phyloP scores from a whole-genome alignment of 2,888 invertebrate genomes.

The Drosophila rubida region DNA sequence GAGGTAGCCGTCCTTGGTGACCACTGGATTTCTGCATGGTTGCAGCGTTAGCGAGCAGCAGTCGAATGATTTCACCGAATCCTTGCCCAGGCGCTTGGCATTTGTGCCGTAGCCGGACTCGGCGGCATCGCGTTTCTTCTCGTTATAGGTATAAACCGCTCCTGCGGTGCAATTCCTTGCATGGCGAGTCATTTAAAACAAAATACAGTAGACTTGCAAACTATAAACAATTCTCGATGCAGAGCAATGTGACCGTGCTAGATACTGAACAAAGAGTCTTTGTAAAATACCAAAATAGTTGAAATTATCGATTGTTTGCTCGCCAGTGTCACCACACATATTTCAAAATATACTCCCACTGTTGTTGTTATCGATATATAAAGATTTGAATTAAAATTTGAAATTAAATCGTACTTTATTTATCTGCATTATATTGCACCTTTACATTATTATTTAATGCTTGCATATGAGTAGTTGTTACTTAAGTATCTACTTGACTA shows the following conservation, averaged over 20 bases:
- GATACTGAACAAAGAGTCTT: not conserved
- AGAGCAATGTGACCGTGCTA: not conserved
- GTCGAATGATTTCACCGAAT: constrained; percentile 93
- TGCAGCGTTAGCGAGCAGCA: constrained; percentile 98
- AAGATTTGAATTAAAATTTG: constrained; percentile 18
- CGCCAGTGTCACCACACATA: constrained; percentile 7
- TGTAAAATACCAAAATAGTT: not conserved
- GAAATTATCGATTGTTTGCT: not conserved
- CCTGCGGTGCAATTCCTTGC: constrained; percentile 99
- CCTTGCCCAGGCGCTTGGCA: constrained; percentile 92
- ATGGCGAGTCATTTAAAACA: constrained; percentile 93
- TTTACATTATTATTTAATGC: constrained; percentile 45
- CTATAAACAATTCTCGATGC: constrained; percentile 27
- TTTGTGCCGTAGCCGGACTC: constrained; percentile 94
- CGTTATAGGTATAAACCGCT: constrained; percentile 99
- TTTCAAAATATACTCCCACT: not conserved
- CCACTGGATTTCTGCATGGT: constrained; percentile 96
- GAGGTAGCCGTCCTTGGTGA: constrained; percentile 95
- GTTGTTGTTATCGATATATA: constrained; percentile 29
- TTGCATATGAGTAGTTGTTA: constrained; percentile 53
- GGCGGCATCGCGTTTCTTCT: constrained; percentile 97
- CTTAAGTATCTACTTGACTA: constrained; percentile 62
- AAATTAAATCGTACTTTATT: constrained; percentile 50
- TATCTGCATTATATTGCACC: constrained; percentile 49
- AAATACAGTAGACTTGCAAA: not conserved